Conservation (phyloP, 2,888 invertebrate species). For the Tachina lurida region DNA sequence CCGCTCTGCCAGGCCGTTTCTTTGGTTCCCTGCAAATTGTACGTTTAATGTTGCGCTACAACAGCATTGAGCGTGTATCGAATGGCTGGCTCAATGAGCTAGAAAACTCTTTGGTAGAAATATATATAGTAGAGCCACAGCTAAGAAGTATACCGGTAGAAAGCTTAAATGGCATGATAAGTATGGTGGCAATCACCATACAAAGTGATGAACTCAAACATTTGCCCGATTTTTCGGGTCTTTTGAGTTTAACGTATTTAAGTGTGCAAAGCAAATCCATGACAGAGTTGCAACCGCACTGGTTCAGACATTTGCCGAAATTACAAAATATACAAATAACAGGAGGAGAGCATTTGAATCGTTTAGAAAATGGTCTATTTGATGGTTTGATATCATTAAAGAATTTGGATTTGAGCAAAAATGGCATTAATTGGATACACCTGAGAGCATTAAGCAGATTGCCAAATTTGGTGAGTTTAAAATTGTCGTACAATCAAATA, state of each 20-base stretch:
- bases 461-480: conserved; percentile 88
- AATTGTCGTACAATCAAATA: conserved; percentile 88
- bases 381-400: conserved; percentile 87
- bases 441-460: conserved; percentile 88
- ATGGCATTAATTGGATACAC: conserved; percentile 90
- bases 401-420: conserved; percentile 89
- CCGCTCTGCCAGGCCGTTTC: conserved; percentile 91
- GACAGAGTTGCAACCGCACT: conserved; percentile 86
- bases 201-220: conserved; percentile 90
- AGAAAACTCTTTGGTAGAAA: conserved; percentile 90
- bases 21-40: conserved; percentile 90
- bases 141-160: conserved; percentile 91
- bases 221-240: conserved; percentile 88
- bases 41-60: conserved; percentile 92
- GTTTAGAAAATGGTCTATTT: conserved; percentile 89
- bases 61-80: conserved; percentile 91
- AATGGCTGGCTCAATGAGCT: conserved; percentile 91
- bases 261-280: conserved; percentile 88
- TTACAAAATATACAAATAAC: conserved; percentile 90
- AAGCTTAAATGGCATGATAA: conserved; percentile 88
- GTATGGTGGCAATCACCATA: conserved; percentile 92
- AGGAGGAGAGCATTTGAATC: conserved; percentile 87
- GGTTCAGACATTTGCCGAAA: conserved; percentile 88
- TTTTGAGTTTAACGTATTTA: conserved; percentile 89
- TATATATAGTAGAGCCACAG: conserved; percentile 93